These are phyloP conservation scores for Platysteira castanea DNA, from an alignment of 2,113 vertebrate genomes.

Conservation along the genomic window DNA sequence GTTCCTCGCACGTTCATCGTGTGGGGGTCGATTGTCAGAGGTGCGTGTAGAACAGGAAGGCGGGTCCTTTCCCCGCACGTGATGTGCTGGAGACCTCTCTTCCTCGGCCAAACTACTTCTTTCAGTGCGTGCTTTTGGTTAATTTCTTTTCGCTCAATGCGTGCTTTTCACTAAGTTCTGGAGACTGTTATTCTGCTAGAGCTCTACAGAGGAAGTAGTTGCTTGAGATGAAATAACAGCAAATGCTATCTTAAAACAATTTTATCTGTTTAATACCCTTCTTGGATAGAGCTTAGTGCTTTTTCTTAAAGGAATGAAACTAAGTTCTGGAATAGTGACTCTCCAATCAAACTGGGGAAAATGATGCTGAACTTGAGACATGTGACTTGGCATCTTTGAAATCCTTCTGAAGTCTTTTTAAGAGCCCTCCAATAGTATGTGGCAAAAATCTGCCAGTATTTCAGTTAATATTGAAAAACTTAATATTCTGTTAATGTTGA, in stretches of 20 bases:
- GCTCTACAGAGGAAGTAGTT: neutral
- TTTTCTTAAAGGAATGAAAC: neutral
- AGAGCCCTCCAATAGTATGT: neutral
- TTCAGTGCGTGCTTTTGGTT: rapidly evolving
- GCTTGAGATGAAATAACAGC: neutral
- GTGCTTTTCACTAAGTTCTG: neutral
- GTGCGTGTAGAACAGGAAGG: rapidly evolving
- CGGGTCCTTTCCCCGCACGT: rapidly evolving
- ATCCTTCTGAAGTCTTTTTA: neutral
- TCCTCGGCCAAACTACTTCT: rapidly evolving
- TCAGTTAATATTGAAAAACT: neutral
- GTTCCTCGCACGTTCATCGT: rapidly evolving
- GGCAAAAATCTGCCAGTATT: neutral
- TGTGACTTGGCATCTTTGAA: neutral
- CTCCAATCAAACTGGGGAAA: rapidly evolving
- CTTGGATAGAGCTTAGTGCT: neutral
- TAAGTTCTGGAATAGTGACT: neutral
- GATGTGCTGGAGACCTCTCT: too few relatives aligned
- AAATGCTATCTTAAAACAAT: too few relatives aligned
- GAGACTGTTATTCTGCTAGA: rapidly evolving
- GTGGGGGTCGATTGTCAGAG: rapidly evolving
- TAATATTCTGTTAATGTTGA: neutral
- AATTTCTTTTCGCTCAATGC: rapidly evolving
- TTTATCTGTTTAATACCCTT: neutral
- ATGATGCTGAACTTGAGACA: neutral